Evolutionary conservation across 2,888 invertebrate species (phyloP).

Genomic region (Macropis europaea): DNA sequence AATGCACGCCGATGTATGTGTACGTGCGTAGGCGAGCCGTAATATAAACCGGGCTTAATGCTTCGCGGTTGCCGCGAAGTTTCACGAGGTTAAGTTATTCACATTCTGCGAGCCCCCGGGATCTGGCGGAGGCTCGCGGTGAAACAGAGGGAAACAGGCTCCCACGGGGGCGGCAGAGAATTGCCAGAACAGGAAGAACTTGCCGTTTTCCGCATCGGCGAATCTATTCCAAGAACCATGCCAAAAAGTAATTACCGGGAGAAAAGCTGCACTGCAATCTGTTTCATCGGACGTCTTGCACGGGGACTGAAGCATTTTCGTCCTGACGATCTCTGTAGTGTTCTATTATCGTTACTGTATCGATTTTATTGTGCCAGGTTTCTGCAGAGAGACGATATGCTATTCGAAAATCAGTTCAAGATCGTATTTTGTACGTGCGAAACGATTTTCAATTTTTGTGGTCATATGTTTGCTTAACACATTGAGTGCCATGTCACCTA

Average conservation of each 20-base stretch:
- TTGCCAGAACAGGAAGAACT: slow-evolving; percentile 57
- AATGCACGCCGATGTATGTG: slow-evolving; percentile 44
- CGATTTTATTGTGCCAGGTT: too few species aligned
- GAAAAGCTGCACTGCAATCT: background rate
- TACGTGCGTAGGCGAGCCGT: slow-evolving; percentile 30
- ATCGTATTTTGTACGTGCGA: too few species aligned
- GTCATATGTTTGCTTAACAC: too few species aligned
- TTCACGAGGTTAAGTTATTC: slow-evolving; percentile 58
- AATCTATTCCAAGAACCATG: slow-evolving; percentile 9
- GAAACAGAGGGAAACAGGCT: background rate
- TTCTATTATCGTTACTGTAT: too few species aligned
- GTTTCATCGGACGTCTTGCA: too few species aligned
- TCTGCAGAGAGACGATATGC: too few species aligned
- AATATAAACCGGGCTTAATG: slow-evolving; percentile 56
- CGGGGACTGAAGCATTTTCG: too few species aligned
- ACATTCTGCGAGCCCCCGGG: slow-evolving; percentile 51
- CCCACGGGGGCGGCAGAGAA: slow-evolving; percentile 34
- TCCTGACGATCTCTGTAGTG: too few species aligned
- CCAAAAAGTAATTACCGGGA: slow-evolving; percentile 41
- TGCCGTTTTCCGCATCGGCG: slow-evolving; percentile 53
- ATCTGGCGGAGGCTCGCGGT: slow-evolving; percentile 9
- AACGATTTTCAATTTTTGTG: too few species aligned
- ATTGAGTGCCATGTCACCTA: too few species aligned
- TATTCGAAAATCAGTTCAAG: too few species aligned
- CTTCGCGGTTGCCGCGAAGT: slow-evolving; percentile 50